A percentile compares a stretch with the other conserved stretches of the same genome.
Conservation (phyloP, 2,113 vertebrate species). For the Dasypus novemcinctus region DNA sequence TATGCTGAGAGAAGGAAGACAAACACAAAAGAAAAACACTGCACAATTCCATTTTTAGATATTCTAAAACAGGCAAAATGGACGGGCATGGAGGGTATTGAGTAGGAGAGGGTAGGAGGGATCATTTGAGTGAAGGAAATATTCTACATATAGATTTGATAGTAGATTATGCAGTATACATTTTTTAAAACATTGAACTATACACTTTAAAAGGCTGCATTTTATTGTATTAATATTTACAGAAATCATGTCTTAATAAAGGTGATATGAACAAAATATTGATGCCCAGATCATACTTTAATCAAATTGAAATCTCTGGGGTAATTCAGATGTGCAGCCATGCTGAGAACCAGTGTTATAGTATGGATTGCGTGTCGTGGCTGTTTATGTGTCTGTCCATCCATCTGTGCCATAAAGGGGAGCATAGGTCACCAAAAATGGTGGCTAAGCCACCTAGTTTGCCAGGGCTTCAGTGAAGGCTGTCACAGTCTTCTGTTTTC, state of each 20-base stretch:
- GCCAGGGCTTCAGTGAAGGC: neutral
- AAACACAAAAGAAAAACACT: neutral
- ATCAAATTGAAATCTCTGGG: neutral
- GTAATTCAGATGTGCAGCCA: neutral
- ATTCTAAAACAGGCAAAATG: neutral
- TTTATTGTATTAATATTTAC: neutral
- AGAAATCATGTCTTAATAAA: neutral
- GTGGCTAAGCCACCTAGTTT: neutral
- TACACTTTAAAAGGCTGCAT: neutral
- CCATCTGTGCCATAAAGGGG: neutral
- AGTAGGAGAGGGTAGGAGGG: neutral
- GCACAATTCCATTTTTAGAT: neutral
- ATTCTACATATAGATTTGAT: neutral
- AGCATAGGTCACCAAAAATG: neutral
- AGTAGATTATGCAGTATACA: neutral
- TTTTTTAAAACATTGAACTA: neutral
- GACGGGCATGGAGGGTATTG: neutral
- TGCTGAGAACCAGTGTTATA: neutral
- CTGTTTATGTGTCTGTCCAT: neutral
- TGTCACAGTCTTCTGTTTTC: neutral
- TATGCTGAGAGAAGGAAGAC: neutral
- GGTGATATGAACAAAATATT: neutral
- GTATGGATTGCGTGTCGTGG: neutral
- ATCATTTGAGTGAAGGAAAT: neutral
- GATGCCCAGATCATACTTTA: neutral